These are phyloP conservation scores for Esox masquinongy DNA, from an alignment of 2,797 vertebrate species.

Conservation along the genomic window DNA sequence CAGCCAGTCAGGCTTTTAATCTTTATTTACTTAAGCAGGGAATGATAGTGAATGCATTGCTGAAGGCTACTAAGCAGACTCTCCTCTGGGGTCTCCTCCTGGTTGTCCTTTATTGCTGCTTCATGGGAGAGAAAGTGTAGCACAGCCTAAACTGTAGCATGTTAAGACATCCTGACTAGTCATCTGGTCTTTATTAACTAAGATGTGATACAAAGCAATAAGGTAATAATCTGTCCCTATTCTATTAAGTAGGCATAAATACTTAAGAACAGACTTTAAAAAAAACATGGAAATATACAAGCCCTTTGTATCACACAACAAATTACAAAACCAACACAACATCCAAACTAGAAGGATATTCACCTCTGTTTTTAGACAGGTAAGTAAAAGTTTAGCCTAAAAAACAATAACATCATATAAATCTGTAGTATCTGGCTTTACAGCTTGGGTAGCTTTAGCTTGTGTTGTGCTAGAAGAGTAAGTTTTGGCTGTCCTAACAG, in stretches of 20 bases:
- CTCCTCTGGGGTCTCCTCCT: constrained; percentile 23
- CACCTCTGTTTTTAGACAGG: not conserved
- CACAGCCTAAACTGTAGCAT: not conserved
- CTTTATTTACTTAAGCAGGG: constrained; percentile 69
- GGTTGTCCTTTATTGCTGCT: constrained; percentile 9
- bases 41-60: constrained; percentile 61
- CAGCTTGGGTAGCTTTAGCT: not conserved
- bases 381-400: not conserved
- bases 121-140: constrained; percentile 28
- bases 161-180: not conserved
- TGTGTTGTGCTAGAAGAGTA: not conserved
- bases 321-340: not conserved
- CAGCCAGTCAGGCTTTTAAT: constrained; percentile 47
- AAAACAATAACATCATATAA: not conserved
- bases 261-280: not conserved
- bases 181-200: not conserved
- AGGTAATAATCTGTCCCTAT: not conserved
- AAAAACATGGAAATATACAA: not conserved
- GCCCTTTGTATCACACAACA: not conserved
- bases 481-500: not conserved
- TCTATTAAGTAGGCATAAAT: not conserved
- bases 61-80: constrained; percentile 48
- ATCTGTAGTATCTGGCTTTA: not conserved
- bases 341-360: not conserved
- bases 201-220: not conserved